These are phyloP conservation scores for Perithous albicinctus DNA, from an alignment of 2,888 invertebrate species.

Conservation along the genomic window DNA sequence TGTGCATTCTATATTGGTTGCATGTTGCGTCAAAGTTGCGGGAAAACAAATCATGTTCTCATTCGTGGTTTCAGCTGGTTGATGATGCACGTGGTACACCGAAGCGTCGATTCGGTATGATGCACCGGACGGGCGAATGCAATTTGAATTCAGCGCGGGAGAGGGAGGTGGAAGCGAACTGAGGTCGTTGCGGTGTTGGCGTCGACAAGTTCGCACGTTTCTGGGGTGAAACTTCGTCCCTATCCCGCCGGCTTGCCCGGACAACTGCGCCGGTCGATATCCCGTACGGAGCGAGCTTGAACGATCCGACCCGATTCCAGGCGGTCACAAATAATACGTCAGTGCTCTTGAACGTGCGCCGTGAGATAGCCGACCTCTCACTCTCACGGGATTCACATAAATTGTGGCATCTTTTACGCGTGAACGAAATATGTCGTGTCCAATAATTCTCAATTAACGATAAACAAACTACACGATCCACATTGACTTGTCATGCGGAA, in stretches of 20 bases:
- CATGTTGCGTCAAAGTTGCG: background rate
- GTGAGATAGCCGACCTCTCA: conserved; percentile 62
- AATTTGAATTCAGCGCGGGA: conserved; percentile 35
- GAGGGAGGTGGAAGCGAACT: background rate
- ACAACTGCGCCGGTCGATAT: conserved; percentile 70
- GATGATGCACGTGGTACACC: conserved; percentile 26
- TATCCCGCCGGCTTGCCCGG: conserved; percentile 60
- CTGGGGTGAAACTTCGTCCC: conserved; percentile 64
- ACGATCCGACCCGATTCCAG: conserved; percentile 72
- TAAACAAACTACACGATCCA: background rate
- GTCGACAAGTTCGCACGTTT: conserved; percentile 69
- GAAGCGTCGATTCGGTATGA: conserved; percentile 10
- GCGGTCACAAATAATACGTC: conserved; percentile 69
- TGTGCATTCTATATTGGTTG: background rate
- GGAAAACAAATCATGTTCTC: conserved; percentile 19
- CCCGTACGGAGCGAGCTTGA: conserved; percentile 68
- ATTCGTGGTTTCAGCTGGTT: conserved; percentile 1
- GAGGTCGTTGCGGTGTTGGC: conserved; percentile 22
- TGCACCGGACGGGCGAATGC: conserved; percentile 24
- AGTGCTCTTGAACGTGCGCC: conserved; percentile 66
- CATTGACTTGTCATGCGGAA: background rate
- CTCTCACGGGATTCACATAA: conserved; percentile 41
- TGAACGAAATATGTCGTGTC: conserved; percentile 12
- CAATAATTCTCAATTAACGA: background rate
- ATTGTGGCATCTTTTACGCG: conserved; percentile 26